These are phyloP conservation scores for Drosophila prosaltans DNA, from an alignment of 1,140 invertebrate species.

Conservation along the genomic window DNA sequence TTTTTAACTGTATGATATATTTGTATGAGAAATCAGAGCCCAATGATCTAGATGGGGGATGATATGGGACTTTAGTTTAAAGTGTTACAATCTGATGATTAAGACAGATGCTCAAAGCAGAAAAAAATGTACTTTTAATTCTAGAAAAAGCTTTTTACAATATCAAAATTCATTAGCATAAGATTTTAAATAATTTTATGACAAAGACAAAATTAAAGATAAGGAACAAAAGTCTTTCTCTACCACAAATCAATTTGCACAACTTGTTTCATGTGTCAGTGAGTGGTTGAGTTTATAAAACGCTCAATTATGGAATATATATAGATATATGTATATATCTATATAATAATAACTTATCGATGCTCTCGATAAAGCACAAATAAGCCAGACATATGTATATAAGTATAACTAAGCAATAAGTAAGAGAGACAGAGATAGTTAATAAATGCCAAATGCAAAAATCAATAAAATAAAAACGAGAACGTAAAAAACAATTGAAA, in stretches of 20 bases:
- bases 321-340: not conserved
- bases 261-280: not conserved
- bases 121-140: too few relatives aligned
- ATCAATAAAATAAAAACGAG: slow-evolving; percentile 5
- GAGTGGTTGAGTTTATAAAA: not conserved
- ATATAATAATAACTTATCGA: not conserved
- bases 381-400: not conserved
- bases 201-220: not conserved
- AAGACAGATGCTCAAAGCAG: too few relatives aligned
- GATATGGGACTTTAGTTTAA: too few relatives aligned
- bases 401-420: not conserved
- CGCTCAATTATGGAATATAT: slow-evolving; percentile 1
- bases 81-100: too few relatives aligned
- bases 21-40: too few relatives aligned
- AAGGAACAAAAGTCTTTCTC: not conserved
- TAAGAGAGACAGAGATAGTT: not conserved
- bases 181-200: too few relatives aligned
- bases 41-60: too few relatives aligned
- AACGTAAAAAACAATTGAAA: slow-evolving; percentile 8
- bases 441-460: not conserved
- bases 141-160: too few relatives aligned
- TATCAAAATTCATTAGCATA: too few relatives aligned
- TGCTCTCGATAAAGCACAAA: not conserved
- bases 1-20: too few relatives aligned
- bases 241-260: not conserved